phyloP scores from a whole-genome alignment of 2,888 invertebrate species.

The Copidosoma aretas region DNA sequence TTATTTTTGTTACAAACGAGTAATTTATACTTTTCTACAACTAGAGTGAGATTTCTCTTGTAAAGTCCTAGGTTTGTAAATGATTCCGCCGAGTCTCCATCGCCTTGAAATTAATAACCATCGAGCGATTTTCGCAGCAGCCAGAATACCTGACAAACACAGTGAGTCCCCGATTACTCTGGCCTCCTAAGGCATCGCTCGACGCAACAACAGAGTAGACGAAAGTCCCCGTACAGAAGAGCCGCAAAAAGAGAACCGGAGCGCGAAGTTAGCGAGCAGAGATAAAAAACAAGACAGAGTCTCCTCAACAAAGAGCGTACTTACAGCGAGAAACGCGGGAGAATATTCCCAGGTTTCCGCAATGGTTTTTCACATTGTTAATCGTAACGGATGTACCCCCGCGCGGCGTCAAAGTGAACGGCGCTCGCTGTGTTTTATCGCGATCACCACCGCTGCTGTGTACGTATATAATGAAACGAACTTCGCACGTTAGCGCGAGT shows the following conservation, averaged over 20 bases:
- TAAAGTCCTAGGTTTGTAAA: too few relatives aligned
- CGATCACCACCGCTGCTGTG: background rate
- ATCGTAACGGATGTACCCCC: conserved; percentile 28
- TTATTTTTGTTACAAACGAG: too few relatives aligned
- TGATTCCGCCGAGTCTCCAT: too few relatives aligned
- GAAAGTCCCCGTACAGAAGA: background rate
- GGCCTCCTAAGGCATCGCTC: too few relatives aligned
- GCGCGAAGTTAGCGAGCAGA: background rate
- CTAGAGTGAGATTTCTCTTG: too few relatives aligned
- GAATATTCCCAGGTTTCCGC: conserved; percentile 18
- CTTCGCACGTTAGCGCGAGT: conserved; percentile 16
- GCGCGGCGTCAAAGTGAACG: background rate
- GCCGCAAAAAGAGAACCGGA: background rate
- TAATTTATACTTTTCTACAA: too few relatives aligned
- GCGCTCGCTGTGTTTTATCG: background rate
- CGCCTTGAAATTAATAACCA: too few relatives aligned
- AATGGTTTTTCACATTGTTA: conserved; percentile 34
- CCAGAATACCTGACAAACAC: too few relatives aligned
- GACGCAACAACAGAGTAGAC: too few relatives aligned
- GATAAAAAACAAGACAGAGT: background rate
- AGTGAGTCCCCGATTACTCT: too few relatives aligned
- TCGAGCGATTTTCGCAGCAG: too few relatives aligned
- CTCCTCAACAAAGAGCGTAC: conserved; percentile 4
- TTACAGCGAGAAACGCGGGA: background rate
- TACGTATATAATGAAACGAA: conserved; percentile 25